Conservation (phyloP, 2,888 invertebrate genomes). For the Limnephilus lunatus region DNA sequence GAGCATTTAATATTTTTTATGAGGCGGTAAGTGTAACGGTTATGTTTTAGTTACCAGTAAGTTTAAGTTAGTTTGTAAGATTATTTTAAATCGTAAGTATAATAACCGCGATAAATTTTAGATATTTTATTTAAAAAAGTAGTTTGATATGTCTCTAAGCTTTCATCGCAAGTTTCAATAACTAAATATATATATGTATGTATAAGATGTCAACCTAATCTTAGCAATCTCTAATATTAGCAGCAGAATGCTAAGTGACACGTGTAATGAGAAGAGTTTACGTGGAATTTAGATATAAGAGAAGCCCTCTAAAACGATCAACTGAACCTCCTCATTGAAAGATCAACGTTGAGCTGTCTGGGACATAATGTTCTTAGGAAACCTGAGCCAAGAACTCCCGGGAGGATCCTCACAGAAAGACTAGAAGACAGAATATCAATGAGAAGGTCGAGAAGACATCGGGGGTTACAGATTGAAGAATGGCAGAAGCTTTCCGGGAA, state of each 20-base stretch:
- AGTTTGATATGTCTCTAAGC: no score
- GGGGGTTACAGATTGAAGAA: not conserved
- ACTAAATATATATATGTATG: not conserved
- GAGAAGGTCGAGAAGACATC: not conserved
- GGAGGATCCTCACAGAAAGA: not conserved
- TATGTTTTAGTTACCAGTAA: no score
- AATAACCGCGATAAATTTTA: no score
- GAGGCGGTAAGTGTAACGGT: no score
- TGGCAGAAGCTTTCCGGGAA: not conserved
- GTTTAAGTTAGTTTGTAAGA: no score
- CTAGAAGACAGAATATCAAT: not conserved
- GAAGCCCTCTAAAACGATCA: not conserved
- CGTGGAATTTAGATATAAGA: not conserved
- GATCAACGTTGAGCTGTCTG: not conserved
- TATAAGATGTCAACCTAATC: not conserved
- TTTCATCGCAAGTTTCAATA: not conserved
- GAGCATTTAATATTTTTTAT: no score
- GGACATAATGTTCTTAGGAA: not conserved
- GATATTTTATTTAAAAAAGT: no score
- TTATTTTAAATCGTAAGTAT: no score
- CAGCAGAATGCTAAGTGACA: not conserved
- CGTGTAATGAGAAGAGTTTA: not conserved
- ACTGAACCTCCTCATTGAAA: not conserved
- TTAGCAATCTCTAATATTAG: not conserved
- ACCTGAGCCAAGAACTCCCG: not conserved